Base-by-base conservation (phyloP, 2,797 vertebrate genomes). In the Molothrus aeneus region DNA sequence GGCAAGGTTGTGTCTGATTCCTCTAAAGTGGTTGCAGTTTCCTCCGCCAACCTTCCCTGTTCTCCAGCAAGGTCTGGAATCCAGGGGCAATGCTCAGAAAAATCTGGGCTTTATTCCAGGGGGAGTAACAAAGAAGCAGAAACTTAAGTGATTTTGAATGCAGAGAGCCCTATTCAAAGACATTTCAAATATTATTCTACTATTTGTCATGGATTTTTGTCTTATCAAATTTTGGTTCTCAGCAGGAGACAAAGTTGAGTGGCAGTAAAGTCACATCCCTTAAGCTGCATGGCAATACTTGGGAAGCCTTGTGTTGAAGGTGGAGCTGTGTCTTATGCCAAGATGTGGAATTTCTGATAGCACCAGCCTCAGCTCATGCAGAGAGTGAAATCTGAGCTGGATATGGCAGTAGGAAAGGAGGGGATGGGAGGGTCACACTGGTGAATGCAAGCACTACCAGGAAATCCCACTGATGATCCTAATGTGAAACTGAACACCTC, bases 141-240 rank as follows among this genome's bases (percentile, higher is more conserved):
- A 86, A 87, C 40, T 91, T 42, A 72, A 94, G 61, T 72, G 79
- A 4, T 47, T 91, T 92, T 80, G 61, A 82, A 86, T 75, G 75
- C 38, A 74, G 72, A 75, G 29, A 38, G 32, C n/a, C 10, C 29
- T 82, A 51, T 72, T 86, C 66, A 85, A 80, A 96, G 88, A 47
- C 10, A 63, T 71, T 43, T 92, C 72, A 91, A 72, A 86, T 92
- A 83, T 69, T 95, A 28, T 57, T 45, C 29, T 86, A 53, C 28
- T 82, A 22, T 93, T 93, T 91, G 54, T 63, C 20, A 6, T 65
- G 69, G 91, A 54, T 92, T 89, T 54, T 68, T 93, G 47, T 69
- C 71, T 83, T 87, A 61, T 3, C 85, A 59, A 68, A 61, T 83
- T 80, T 75, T 82, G 20, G 20, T 80, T 87, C 40, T 74, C 82